These are phyloP conservation scores for Borostomias antarcticus DNA, from an alignment of 2,797 vertebrate species.

Conservation along the genomic window DNA sequence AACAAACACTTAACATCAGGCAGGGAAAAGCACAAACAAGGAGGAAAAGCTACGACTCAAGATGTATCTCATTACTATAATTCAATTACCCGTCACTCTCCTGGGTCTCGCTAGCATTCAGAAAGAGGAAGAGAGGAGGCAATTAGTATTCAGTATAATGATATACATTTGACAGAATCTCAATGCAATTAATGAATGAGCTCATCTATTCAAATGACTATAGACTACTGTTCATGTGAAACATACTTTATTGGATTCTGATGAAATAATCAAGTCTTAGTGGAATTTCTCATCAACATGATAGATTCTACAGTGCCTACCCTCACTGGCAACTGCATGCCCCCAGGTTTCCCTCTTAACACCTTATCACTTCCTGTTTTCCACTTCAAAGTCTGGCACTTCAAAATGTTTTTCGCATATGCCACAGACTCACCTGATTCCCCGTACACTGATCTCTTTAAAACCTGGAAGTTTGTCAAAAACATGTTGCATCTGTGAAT, in stretches of 20 bases:
- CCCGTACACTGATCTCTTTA: constrained; percentile 80
- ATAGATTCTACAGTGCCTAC: background rate
- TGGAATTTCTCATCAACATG: constrained; percentile 5
- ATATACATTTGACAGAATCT: constrained; percentile 10
- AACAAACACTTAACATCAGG: constrained; percentile 10
- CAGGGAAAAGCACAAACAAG: constrained; percentile 23
- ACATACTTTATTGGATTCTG: constrained; percentile 22
- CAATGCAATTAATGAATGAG: background rate
- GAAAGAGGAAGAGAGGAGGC: constrained; percentile 34
- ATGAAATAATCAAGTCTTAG: constrained; percentile 37
- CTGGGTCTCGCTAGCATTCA: constrained; percentile 81
- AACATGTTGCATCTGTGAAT: constrained; percentile 83
- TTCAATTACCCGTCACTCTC: constrained; percentile 84
- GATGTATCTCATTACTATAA: constrained; percentile 28
- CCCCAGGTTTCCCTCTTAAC: constrained; percentile 17
- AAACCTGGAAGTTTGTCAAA: constrained; percentile 88
- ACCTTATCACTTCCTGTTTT: background rate
- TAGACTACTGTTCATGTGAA: constrained; percentile 1
- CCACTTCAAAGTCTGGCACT: too few species aligned
- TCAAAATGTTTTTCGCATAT: background rate
- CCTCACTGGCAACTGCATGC: background rate
- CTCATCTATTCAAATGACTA: constrained; percentile 27
- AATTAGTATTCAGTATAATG: constrained; percentile 29
- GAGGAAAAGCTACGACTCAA: constrained; percentile 5
- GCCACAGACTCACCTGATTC: constrained; percentile 83